Evolutionary conservation across 1,140 invertebrate species (phyloP).

Genomic region (Dolichoris vasculosae): DNA sequence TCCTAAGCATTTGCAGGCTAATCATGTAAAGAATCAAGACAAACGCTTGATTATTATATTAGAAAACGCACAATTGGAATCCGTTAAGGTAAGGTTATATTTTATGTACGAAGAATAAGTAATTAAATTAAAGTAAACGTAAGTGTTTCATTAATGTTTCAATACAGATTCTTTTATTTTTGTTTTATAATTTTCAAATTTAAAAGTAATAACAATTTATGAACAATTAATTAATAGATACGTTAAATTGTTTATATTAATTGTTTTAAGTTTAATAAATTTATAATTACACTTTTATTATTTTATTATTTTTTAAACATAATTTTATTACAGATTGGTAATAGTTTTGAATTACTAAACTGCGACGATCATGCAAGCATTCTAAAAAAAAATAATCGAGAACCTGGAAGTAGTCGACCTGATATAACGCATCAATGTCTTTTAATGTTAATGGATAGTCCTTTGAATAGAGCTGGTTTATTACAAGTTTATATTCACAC

Average conservation of each 20-base stretch:
- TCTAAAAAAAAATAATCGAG: constrained; percentile 88
- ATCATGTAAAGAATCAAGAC: constrained; percentile 85
- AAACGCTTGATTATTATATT: constrained; percentile 95
- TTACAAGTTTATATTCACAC: constrained; percentile 97
- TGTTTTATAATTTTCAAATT: too few relatives aligned
- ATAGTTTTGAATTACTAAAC: constrained; percentile 92
- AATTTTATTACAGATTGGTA: constrained; percentile 81
- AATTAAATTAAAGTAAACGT: background rate
- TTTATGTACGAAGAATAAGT: background rate
- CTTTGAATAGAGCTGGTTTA: constrained; percentile 92
- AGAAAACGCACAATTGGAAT: constrained; percentile 95
- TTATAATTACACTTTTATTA: constrained; percentile 20
- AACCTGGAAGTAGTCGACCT: constrained; percentile 89
- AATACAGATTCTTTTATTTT: too few relatives aligned
- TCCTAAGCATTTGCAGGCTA: constrained; percentile 80
- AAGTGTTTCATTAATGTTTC: too few relatives aligned
- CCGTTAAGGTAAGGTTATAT: constrained; percentile 86
- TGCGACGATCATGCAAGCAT: constrained; percentile 93
- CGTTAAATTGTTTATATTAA: constrained; percentile 5
- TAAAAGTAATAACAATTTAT: background rate
- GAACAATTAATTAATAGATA: background rate
- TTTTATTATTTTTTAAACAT: constrained; percentile 51
- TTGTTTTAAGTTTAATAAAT: too few relatives aligned
- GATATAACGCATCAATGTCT: constrained; percentile 97
- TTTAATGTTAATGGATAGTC: constrained; percentile 97